Evolutionary conservation across 2,888 invertebrate genomes (phyloP).

Genomic region (Spialia ferax): DNA sequence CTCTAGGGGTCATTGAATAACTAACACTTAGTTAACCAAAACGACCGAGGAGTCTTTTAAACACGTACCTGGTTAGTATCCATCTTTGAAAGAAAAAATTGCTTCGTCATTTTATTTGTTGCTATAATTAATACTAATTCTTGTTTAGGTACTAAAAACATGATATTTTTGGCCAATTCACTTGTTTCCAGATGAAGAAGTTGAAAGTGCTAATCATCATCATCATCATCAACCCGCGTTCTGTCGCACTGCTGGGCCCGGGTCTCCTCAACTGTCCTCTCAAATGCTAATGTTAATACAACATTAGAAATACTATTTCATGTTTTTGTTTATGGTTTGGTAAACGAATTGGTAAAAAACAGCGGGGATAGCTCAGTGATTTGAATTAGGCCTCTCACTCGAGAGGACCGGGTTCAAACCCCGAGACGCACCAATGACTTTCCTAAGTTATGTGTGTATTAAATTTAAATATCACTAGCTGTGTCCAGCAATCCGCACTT

Average conservation of each 20-base stretch:
- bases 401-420: too few species aligned
- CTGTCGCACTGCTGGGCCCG: too few species aligned
- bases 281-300: too few species aligned
- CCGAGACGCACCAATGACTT: too few species aligned
- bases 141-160: background rate
- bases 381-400: too few species aligned
- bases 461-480: too few species aligned
- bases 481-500: too few species aligned
- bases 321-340: conserved; percentile 4
- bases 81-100: background rate
- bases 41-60: background rate
- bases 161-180: background rate
- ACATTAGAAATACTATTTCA: background rate
- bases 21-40: background rate
- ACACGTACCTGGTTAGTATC: background rate
- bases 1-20: conserved; percentile 26
- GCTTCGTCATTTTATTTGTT: background rate
- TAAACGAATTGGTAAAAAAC: too few species aligned
- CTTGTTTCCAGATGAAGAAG: background rate
- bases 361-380: too few species aligned
- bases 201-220: background rate
- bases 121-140: background rate
- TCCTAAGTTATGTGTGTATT: too few species aligned
- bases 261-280: too few species aligned
- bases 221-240: too few species aligned